A percentile compares a stretch with the other conserved stretches of the same genome.
phyloP scores from a whole-genome alignment of 2,113 vertebrate species.

The Notarius lentiginosus region DNA sequence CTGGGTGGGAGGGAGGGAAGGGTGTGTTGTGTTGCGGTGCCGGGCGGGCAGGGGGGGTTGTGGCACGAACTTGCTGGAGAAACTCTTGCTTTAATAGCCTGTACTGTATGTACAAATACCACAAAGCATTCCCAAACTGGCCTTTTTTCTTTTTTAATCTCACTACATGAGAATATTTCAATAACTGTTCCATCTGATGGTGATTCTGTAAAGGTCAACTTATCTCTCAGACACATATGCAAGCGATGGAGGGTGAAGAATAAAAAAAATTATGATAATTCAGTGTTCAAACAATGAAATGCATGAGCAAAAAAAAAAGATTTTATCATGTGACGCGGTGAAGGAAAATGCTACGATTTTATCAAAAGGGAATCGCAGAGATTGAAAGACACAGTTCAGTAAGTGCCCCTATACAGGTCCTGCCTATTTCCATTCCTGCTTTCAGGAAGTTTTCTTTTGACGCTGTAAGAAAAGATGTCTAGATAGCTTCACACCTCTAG shows the following conservation, averaged over 20 bases:
- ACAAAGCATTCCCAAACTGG: slow-evolving; percentile 59
- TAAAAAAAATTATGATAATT: slow-evolving; percentile 74
- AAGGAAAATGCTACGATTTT: slow-evolving; percentile 78
- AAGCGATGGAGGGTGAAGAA: slow-evolving; percentile 67
- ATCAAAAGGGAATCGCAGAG: slow-evolving; percentile 79
- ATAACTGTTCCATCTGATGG: slow-evolving; percentile 83
- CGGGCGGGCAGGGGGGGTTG: background rate
- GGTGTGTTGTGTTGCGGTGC: background rate
- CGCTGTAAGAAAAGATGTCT: slow-evolving; percentile 81
- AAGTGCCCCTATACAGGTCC: background rate
- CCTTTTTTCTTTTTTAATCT: slow-evolving; percentile 75
- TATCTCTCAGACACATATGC: slow-evolving; percentile 83
- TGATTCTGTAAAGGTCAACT: slow-evolving; percentile 89
- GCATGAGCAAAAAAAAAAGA: slow-evolving; percentile 67
- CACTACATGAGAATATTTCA: slow-evolving; percentile 78
- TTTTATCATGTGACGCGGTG: slow-evolving; percentile 76
- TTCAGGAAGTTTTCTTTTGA: slow-evolving; percentile 85
- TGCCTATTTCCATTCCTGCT: slow-evolving; percentile 62
- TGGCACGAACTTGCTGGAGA: slow-evolving; percentile 23
- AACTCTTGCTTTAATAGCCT: slow-evolving; percentile 54
- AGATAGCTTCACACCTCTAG: slow-evolving; percentile 77
- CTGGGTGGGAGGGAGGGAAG: background rate
- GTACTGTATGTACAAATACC: slow-evolving; percentile 64
- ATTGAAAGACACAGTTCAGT: slow-evolving; percentile 77
- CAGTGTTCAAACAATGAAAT: slow-evolving; percentile 83